These are phyloP conservation scores for Mythimna albipuncta DNA, from an alignment of 2,888 invertebrate genomes.

Conservation along the genomic window DNA sequence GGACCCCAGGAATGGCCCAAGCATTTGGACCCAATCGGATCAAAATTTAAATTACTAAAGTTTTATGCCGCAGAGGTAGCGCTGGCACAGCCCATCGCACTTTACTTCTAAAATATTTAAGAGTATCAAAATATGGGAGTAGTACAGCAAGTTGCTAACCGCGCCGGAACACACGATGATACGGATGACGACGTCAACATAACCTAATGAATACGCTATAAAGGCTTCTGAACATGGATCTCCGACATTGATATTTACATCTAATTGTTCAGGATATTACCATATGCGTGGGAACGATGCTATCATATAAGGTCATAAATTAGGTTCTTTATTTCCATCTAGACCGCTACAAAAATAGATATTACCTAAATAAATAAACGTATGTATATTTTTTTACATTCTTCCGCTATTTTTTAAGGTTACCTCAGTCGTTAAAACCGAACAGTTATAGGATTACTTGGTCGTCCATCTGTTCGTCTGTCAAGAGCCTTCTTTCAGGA, in stretches of 20 bases:
- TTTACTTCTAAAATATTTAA: neutral
- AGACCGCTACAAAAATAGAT: neutral
- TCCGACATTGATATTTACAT: constrained; percentile 15
- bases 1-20: too few relatives aligned
- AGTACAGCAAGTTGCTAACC: neutral
- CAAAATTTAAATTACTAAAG: too few relatives aligned
- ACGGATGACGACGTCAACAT: neutral
- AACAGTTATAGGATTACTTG: too few relatives aligned
- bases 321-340: neutral
- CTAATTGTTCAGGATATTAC: neutral
- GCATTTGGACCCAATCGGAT: too few relatives aligned
- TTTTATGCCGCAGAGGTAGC: too few relatives aligned
- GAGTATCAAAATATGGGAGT: neutral
- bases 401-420: neutral
- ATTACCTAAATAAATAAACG: neutral
- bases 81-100: neutral
- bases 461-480: too few relatives aligned
- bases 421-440: too few relatives aligned
- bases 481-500: too few relatives aligned
- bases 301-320: neutral
- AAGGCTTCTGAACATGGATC: neutral
- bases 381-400: neutral
- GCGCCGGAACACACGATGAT: neutral
- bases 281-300: neutral
- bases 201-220: neutral